These are phyloP conservation scores for Drosophila neutralis DNA, from an alignment of 2,888 invertebrate species.

Conservation along the genomic window DNA sequence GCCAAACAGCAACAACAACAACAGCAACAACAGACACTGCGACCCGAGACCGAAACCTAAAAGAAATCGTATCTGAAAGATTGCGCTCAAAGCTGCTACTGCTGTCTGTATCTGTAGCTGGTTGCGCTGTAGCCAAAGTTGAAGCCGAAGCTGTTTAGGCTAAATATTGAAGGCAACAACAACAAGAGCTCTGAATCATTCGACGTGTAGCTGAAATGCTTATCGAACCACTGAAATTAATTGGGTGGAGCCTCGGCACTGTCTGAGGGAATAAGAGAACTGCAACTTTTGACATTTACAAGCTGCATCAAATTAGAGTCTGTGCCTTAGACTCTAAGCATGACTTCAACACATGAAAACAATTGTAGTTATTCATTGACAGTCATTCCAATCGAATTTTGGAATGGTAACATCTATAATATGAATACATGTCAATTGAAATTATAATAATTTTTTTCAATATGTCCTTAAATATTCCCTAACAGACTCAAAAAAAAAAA, in stretches of 20 bases:
- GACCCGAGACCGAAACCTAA: conserved; percentile 64
- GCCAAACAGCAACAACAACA: conserved; percentile 68
- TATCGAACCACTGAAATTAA: conserved; percentile 42
- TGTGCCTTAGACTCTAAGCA: not conserved
- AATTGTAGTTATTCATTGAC: not conserved
- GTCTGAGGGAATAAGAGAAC: not conserved
- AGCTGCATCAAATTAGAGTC: conserved; percentile 6
- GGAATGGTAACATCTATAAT: not conserved
- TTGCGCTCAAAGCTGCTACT: conserved; percentile 50
- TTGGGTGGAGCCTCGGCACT: conserved; percentile 22
- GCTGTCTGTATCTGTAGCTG: conserved; percentile 56
- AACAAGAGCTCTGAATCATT: conserved; percentile 46
- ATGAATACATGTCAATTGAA: not conserved
- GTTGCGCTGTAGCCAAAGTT: conserved; percentile 13
- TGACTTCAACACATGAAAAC: not conserved
- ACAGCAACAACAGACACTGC: conserved; percentile 38
- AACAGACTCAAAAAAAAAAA: too few species aligned
- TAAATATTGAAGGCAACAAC: conserved; percentile 45
- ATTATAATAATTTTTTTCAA: not conserved
- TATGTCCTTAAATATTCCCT: not conserved
- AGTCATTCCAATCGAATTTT: not conserved
- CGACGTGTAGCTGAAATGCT: conserved; percentile 37
- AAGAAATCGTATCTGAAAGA: conserved; percentile 78
- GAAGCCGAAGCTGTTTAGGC: conserved; percentile 46
- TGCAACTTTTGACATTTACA: conserved; percentile 33